These are phyloP conservation scores for Dinomys branickii DNA, from an alignment of 2,113 vertebrate genomes.

Conservation along the genomic window DNA sequence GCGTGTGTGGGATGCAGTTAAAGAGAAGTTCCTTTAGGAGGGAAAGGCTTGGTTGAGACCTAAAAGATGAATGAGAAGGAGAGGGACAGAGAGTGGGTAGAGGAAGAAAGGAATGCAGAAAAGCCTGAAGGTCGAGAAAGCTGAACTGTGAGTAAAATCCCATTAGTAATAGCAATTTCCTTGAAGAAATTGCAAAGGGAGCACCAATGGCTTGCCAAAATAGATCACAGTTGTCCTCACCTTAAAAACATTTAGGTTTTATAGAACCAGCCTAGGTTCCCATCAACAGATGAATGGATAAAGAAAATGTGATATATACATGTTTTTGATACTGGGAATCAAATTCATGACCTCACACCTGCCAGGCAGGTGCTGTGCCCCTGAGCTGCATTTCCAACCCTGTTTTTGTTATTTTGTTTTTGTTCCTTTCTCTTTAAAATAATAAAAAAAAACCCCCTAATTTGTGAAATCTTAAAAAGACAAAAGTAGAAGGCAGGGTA, in stretches of 20 bases:
- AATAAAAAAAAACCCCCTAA: too few species aligned
- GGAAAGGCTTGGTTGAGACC: background rate
- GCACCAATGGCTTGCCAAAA: background rate
- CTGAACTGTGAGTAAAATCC: background rate
- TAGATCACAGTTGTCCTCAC: background rate
- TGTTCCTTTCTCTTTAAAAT: too few species aligned
- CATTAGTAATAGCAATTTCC: background rate
- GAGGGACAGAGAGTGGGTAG: background rate
- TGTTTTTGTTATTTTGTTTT: too few species aligned
- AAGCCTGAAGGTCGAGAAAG: background rate
- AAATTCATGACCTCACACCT: too few species aligned
- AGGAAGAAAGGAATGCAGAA: background rate
- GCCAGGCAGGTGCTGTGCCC: too few species aligned
- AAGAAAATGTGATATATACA: background rate
- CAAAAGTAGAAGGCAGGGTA: background rate
- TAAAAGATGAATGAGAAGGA: background rate
- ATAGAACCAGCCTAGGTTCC: background rate
- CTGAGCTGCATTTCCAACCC: too few species aligned
- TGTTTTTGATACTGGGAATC: too few species aligned
- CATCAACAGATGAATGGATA: background rate
- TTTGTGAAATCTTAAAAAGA: background rate
- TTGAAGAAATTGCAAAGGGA: background rate
- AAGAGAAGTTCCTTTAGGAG: background rate
- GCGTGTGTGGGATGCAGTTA: fast-evolving
- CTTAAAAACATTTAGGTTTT: background rate